These are phyloP conservation scores for Orchestia grillus DNA, from an alignment of 1,140 invertebrate genomes.

Conservation along the genomic window DNA sequence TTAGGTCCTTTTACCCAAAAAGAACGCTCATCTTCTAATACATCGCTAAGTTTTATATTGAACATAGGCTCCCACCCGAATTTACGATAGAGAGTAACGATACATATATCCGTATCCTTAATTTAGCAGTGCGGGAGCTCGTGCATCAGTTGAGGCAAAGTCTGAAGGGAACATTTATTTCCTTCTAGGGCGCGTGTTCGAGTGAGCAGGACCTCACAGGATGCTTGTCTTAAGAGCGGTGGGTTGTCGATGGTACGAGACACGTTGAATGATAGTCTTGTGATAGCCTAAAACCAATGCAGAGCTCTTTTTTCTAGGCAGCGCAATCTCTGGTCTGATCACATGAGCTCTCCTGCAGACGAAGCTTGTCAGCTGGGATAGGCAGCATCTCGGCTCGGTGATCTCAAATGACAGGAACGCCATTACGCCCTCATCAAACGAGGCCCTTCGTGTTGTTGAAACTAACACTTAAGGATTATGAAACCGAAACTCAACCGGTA, in stretches of 20 bases:
- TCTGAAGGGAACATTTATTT: not conserved
- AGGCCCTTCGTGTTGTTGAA: not conserved
- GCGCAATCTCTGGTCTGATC: not conserved
- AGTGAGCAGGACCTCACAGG: not conserved
- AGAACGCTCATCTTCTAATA: not conserved
- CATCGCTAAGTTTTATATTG: not conserved
- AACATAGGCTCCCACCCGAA: not conserved
- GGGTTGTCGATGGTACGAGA: conserved; percentile 5
- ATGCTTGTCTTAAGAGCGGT: not conserved
- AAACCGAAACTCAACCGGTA: not conserved
- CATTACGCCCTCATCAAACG: not conserved
- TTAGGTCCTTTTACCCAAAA: not conserved
- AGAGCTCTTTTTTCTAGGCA: conserved; percentile 7
- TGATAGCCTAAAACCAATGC: conserved; percentile 48
- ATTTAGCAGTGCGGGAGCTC: not conserved
- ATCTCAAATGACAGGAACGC: not conserved
- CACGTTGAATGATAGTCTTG: conserved; percentile 47
- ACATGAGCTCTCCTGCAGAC: not conserved
- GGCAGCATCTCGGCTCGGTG: not conserved
- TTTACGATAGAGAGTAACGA: not conserved
- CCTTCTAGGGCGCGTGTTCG: not conserved
- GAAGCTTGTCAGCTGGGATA: not conserved
- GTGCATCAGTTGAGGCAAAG: not conserved
- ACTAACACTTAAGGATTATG: not conserved
- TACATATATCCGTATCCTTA: not conserved